Evolutionary conservation across 2,888 invertebrate species (phyloP), one percentile per base, ranked within the genome.

Genomic region (Halictus quadricinctus): DNA sequence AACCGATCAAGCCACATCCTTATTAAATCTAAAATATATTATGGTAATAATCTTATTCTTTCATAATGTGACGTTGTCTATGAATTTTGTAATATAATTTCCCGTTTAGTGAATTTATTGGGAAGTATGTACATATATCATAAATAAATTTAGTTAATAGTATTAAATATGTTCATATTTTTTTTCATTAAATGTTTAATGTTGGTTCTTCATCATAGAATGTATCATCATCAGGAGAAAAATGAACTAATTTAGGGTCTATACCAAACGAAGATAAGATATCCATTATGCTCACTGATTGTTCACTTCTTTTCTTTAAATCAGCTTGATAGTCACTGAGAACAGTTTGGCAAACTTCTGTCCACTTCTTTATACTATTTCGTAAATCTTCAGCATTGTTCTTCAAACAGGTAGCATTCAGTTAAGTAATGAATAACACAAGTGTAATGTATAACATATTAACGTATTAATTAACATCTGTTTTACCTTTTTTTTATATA

Each of bases 1-100:
- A 96, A 89, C 98, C 99, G 8, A 95, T 97, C 66, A 95, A 97
- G 88, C 96, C 97, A 13, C 98, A 98, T 94, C 96, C 97, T 94
- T 97, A 97, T 95, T 90, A 89, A 87, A 78, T 87, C 18, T 85
- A 80, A 36, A 73, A 70, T 81, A 81, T 36, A 72, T 76, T n/a
- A 36, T 79, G 5, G 13, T 21, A 54, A 70, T 7, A 54, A 66
- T 64, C 60, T 48, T 66, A 58, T 36, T 60, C 73, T 48, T 41
- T 95, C 95, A 90, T 94, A 78, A 66, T 41, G 8, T 12, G 21
- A 36, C 36, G 21, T 41, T 21, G 10, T 36, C 36, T 21, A 3
- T 21, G 41, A 69, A 10, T 21, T 69, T 69, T 41, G 41, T 69
- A 41, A 69, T 69, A 69, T 69, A 69, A 41, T 69, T 69, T 41